Evolutionary conservation across 2,888 invertebrate species (phyloP).

Genomic region (Rhagonycha lutea): DNA sequence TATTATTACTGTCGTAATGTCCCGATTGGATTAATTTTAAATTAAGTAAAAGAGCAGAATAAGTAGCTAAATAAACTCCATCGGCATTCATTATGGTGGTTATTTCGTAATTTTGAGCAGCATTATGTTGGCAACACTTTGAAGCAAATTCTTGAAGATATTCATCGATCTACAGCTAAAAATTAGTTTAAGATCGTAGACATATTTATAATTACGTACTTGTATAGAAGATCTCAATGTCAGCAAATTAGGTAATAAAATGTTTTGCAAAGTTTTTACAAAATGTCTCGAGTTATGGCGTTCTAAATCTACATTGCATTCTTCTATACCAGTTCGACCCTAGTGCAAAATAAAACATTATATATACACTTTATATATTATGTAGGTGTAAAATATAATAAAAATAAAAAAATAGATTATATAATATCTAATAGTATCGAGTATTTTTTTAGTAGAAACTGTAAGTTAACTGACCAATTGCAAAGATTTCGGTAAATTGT

Average conservation of each 20-base stretch:
- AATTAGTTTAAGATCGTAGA: background rate
- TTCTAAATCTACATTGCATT: conserved; percentile 82
- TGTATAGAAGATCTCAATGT: conserved; percentile 80
- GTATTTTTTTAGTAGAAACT: too few relatives aligned
- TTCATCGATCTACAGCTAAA: conserved; percentile 71
- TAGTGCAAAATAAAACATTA: conserved; percentile 34
- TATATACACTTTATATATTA: background rate
- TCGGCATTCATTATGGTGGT: conserved; percentile 90
- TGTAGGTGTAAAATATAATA: background rate
- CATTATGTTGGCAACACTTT: conserved; percentile 83
- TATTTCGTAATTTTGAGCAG: conserved; percentile 65
- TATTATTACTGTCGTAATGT: conserved; percentile 67
- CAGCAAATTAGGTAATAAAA: conserved; percentile 77
- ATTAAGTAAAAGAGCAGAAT: conserved; percentile 81
- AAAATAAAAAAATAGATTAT: too few relatives aligned
- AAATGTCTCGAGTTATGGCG: conserved; percentile 86
- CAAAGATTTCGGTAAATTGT: conserved; percentile 62
- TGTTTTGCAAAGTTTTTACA: conserved; percentile 73
- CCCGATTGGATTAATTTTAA: conserved; percentile 76
- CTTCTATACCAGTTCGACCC: conserved; percentile 56
- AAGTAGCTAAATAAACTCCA: conserved; percentile 90
- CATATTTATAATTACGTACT: conserved; percentile 46
- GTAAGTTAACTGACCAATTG: conserved; percentile 53
- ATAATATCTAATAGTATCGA: too few relatives aligned
- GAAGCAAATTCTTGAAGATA: conserved; percentile 91